Percentiles rank a stretch among this genome's conserved stretches.
phyloP scores from a whole-genome alignment of 2,113 vertebrate genomes.

The Solenodon paradoxus region DNA sequence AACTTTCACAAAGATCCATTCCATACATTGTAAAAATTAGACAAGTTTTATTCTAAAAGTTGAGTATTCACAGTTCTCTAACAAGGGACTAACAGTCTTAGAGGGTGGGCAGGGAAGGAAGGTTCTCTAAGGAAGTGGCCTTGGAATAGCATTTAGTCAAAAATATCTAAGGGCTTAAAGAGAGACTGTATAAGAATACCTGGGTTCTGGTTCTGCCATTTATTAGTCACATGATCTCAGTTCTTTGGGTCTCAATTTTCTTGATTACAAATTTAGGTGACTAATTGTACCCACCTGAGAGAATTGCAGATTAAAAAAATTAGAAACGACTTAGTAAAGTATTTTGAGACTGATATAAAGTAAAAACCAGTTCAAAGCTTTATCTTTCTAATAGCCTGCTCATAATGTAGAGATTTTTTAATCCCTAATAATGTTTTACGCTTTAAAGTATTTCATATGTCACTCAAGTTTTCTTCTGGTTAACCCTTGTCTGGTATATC shows the following conservation, averaged over 20 bases:
- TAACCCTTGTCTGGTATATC: not conserved
- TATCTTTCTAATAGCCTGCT: not conserved
- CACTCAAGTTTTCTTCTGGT: not conserved
- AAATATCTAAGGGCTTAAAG: not conserved
- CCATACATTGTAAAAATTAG: not conserved
- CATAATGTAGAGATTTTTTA: not conserved
- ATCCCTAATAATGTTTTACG: not conserved
- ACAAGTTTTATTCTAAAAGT: not conserved
- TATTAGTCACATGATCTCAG: not conserved
- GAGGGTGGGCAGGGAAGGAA: not conserved
- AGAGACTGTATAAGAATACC: not conserved
- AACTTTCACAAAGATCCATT: not conserved
- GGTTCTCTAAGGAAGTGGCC: not conserved
- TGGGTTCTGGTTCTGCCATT: not conserved
- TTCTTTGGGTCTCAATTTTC: not conserved
- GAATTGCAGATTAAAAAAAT: not conserved
- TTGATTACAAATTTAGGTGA: conserved; percentile 36
- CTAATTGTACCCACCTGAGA: not conserved
- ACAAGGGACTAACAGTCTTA: not conserved
- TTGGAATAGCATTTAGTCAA: not conserved
- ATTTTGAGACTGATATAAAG: not conserved
- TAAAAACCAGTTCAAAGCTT: not conserved
- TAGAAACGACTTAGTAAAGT: not conserved
- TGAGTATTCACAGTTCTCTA: not conserved
- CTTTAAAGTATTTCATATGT: not conserved